Percentiles rank a stretch among this genome's conserved stretches.
Evolutionary conservation across 2,113 vertebrate species (phyloP).

Genomic region (Gallinago undulata): DNA sequence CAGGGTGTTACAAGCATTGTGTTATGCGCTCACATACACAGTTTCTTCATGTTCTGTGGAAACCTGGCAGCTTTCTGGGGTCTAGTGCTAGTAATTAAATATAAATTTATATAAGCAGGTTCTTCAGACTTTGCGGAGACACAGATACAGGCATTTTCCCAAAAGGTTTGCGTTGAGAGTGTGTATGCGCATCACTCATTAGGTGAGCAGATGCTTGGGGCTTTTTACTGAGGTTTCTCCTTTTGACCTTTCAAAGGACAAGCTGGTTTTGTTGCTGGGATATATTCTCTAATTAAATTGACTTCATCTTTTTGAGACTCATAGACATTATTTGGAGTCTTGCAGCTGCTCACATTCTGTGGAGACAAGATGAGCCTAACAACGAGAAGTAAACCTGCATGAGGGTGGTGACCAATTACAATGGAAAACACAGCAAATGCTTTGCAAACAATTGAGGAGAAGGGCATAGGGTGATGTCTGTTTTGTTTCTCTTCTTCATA

Average conservation of each 20-base stretch:
- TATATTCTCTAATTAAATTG: constrained; percentile 24
- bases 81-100: neutral
- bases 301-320: neutral
- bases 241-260: constrained; percentile 9
- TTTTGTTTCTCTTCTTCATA: neutral
- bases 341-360: neutral
- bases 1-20: rapidly evolving
- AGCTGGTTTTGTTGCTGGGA: neutral
- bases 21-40: neutral
- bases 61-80: neutral
- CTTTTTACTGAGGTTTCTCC: neutral
- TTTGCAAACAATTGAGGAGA: neutral
- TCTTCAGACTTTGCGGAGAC: neutral
- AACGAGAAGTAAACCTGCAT: neutral
- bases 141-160: neutral
- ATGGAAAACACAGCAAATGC: neutral
- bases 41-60: neutral
- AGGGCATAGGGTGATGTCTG: neutral
- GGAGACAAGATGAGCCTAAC: neutral
- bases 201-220: neutral
- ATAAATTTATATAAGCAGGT: neutral
- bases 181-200: neutral
- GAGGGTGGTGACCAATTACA: neutral
- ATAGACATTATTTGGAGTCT: neutral
- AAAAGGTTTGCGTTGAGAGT: neutral